These are phyloP conservation scores for Maniola hyperantus DNA, from an alignment of 2,888 invertebrate species.

Conservation along the genomic window DNA sequence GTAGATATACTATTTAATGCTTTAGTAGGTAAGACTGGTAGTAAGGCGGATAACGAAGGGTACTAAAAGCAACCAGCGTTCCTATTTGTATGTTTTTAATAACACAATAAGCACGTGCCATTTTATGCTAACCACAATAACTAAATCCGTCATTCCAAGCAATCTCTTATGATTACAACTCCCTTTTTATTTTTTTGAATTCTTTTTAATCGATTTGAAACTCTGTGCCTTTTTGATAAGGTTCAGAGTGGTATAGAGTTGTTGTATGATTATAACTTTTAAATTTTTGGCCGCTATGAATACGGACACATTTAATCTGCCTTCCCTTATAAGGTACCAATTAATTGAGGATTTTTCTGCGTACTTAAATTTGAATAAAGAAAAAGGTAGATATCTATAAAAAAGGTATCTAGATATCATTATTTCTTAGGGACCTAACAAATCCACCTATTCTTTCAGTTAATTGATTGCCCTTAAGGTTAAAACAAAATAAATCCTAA, in stretches of 20 bases:
- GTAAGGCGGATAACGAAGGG: too few species aligned
- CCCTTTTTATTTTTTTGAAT: conserved; percentile 10
- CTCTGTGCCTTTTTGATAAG: not conserved
- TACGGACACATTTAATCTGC: conserved; percentile 38
- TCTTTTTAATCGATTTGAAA: not conserved
- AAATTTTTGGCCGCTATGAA: conserved; percentile 23
- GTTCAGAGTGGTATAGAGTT: not conserved
- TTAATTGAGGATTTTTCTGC: conserved; percentile 55
- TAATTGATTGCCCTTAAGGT: too few species aligned
- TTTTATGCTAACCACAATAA: conserved; percentile 30
- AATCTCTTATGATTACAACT: conserved; percentile 16
- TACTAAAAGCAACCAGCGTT: not conserved
- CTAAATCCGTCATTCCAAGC: not conserved
- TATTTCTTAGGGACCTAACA: too few species aligned
- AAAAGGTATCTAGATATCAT: too few species aligned
- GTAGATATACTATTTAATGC: too few species aligned
- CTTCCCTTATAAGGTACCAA: conserved; percentile 46
- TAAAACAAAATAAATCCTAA: too few species aligned
- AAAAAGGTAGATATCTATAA: not conserved
- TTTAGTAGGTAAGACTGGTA: too few species aligned
- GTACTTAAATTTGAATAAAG: conserved; percentile 41
- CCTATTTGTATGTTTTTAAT: conserved; percentile 11
- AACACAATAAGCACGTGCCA: conserved; percentile 34
- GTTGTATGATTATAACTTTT: not conserved
- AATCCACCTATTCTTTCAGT: not conserved